These are phyloP conservation scores for Petaurus breviceps DNA, from an alignment of 2,113 vertebrate species.

Conservation along the genomic window DNA sequence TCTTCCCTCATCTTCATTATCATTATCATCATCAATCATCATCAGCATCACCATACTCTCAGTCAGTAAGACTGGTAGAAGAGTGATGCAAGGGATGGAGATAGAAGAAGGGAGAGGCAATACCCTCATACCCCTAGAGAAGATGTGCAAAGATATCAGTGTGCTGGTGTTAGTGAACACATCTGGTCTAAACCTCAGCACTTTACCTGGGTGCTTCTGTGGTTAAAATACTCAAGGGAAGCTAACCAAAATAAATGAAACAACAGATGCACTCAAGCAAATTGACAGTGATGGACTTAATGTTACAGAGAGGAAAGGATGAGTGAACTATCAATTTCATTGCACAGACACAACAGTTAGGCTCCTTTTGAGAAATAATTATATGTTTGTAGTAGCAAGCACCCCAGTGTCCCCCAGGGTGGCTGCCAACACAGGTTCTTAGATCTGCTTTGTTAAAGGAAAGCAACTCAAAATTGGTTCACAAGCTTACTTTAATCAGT, in stretches of 20 bases:
- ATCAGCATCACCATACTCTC: background rate
- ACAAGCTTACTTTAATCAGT: too few species aligned
- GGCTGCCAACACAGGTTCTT: too few species aligned
- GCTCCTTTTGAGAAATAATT: background rate
- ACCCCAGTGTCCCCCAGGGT: too few species aligned
- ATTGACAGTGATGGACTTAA: background rate
- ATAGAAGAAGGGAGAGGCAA: background rate
- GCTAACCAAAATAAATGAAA: background rate
- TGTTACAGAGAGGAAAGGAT: background rate
- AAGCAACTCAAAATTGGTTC: too few species aligned
- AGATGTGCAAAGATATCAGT: background rate
- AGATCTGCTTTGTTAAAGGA: too few species aligned
- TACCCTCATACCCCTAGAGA: background rate
- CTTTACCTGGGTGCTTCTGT: background rate
- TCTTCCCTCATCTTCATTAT: background rate
- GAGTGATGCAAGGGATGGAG: background rate
- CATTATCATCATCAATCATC: background rate
- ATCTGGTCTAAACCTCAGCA: background rate
- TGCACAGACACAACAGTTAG: background rate
- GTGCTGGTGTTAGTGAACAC: background rate
- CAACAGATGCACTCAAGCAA: background rate
- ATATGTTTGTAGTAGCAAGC: too few species aligned
- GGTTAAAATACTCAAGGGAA: background rate
- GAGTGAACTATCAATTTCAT: background rate
- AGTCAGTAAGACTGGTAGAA: background rate